Percentiles rank a stretch among this genome's conserved stretches.
These are phyloP conservation scores for Morone chrysops DNA, from an alignment of 2,113 vertebrate genomes.

Conservation along the genomic window DNA sequence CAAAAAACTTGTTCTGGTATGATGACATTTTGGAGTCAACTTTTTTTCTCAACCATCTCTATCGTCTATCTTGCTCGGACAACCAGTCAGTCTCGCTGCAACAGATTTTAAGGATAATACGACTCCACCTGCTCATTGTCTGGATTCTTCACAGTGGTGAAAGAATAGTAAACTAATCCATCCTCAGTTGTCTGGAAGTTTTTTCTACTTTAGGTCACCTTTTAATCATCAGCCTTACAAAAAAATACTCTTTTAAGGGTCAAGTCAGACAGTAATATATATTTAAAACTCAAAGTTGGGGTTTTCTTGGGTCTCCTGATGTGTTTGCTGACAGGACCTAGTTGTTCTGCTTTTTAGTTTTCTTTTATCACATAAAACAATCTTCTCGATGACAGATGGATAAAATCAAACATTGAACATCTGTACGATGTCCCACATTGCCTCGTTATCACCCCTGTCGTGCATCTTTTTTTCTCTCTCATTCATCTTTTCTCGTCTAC, in stretches of 20 bases:
- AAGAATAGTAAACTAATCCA: neutral
- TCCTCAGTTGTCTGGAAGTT: neutral
- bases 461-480: neutral
- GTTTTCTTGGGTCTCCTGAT: neutral
- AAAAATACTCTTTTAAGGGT: no score
- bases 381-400: neutral
- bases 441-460: constrained; percentile 48
- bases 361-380: neutral
- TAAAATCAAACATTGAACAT: neutral
- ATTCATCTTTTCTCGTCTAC: constrained; percentile 53
- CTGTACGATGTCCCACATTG: neutral
- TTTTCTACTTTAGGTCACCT: neutral
- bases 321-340: neutral
- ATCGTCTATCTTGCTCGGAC: neutral
- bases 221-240: neutral
- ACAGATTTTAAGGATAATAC: neutral
- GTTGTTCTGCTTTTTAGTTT: neutral
- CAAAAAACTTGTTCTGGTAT: no score
- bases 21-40: no score
- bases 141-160: neutral
- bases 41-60: neutral
- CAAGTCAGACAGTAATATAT: no score
- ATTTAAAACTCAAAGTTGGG: no score
- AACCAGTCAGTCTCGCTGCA: neutral
- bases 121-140: neutral